Conservation (phyloP, 2,113 vertebrate species). For the Spea bombifrons region DNA sequence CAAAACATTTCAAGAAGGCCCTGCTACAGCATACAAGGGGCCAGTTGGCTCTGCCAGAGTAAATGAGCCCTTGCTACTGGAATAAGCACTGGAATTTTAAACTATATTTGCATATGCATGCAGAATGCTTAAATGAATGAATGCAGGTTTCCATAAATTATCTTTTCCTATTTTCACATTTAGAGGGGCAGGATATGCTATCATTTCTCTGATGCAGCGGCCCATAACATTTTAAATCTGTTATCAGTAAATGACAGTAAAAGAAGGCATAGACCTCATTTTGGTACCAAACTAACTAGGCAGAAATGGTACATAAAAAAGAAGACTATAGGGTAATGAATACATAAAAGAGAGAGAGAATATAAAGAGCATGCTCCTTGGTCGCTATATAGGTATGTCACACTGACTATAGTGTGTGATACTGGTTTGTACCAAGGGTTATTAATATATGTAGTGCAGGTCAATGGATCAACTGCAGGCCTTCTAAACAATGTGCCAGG, state of each 20-base stretch:
- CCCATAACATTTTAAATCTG: not conserved
- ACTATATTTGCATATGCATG: too few relatives aligned
- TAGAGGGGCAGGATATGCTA: not conserved
- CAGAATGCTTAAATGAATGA: too few relatives aligned
- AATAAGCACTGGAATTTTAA: too few relatives aligned
- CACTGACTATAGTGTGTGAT: not conserved
- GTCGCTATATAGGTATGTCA: not conserved
- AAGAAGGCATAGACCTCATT: not conserved
- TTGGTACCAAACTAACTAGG: slow-evolving; percentile 9
- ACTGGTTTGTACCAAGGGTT: not conserved
- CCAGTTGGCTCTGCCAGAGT: too few relatives aligned
- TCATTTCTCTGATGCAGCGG: not conserved
- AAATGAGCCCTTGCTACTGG: too few relatives aligned
- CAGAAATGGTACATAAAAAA: slow-evolving; percentile 17
- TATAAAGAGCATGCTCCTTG: not conserved
- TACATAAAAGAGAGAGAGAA: not conserved
- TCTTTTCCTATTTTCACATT: not conserved
- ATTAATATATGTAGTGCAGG: not conserved
- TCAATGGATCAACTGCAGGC: not conserved
- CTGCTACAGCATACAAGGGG: too few relatives aligned
- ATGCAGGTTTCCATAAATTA: too few relatives aligned
- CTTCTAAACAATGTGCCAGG: not conserved
- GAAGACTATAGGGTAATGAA: not conserved
- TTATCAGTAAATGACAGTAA: slow-evolving; percentile 14
- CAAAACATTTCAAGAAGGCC: too few relatives aligned